These are phyloP conservation scores for Spizaetus ornatus DNA, from an alignment of 2,113 vertebrate species.

Conservation along the genomic window DNA sequence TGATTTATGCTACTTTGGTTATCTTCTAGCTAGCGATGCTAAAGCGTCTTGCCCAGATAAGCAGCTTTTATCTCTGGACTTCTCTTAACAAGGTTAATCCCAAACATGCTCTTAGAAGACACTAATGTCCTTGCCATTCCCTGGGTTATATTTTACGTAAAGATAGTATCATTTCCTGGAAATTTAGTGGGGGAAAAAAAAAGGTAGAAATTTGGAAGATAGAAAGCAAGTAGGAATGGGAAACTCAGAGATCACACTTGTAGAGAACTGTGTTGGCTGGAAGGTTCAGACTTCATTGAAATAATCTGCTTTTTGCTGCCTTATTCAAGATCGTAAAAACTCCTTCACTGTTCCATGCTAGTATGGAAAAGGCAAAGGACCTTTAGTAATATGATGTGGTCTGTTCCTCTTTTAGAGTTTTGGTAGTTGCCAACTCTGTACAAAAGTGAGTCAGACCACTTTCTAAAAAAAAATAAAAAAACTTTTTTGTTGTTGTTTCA, in stretches of 20 bases:
- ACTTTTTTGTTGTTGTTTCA: not conserved
- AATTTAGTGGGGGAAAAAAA: accelerated
- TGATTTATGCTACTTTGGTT: not conserved
- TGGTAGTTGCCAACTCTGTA: not conserved
- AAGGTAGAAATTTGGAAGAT: not conserved
- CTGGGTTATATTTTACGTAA: not conserved
- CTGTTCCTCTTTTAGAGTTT: not conserved
- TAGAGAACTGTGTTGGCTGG: not conserved
- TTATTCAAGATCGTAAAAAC: not conserved
- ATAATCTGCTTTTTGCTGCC: not conserved
- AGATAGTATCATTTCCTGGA: not conserved
- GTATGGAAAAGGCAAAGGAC: not conserved
- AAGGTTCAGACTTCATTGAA: not conserved
- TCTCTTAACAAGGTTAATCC: not conserved
- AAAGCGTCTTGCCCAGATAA: not conserved
- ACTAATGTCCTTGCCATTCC: not conserved
- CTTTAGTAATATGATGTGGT: not conserved
- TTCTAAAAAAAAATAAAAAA: not conserved
- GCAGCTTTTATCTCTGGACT: not conserved
- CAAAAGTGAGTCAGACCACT: not conserved
- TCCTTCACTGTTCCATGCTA: not conserved
- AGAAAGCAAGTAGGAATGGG: not conserved
- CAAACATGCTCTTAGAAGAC: not conserved
- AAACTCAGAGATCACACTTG: not conserved
- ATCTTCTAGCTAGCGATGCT: not conserved